A percentile compares a stretch with the other conserved stretches of the same genome.
These are phyloP conservation scores for Acrossocheilus wenchowensis DNA, from an alignment of 2,797 vertebrate species.

Conservation along the genomic window DNA sequence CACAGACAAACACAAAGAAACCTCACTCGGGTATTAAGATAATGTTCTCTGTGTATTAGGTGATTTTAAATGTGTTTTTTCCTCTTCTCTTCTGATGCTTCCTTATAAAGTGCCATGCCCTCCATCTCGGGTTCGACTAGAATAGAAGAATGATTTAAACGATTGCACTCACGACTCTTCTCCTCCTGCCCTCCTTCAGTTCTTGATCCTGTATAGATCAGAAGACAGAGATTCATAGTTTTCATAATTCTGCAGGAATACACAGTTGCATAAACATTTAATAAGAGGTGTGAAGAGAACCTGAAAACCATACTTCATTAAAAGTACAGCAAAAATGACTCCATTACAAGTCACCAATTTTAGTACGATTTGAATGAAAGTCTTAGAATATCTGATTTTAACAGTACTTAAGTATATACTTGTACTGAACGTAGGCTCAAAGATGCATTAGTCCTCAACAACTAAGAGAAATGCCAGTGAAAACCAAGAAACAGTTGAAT, in stretches of 20 bases:
- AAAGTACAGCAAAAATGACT: too few relatives aligned
- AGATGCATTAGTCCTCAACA: too few relatives aligned
- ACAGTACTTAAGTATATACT: too few relatives aligned
- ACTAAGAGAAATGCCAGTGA: too few relatives aligned
- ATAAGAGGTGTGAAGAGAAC: too few relatives aligned
- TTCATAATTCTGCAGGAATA: constrained; percentile 1
- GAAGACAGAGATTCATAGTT: neutral
- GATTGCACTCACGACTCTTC: constrained; percentile 72
- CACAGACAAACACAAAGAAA: constrained; percentile 63
- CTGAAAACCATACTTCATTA: too few relatives aligned
- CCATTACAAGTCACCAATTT: too few relatives aligned
- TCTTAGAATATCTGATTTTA: too few relatives aligned
- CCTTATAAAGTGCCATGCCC: constrained; percentile 75
- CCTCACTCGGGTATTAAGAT: constrained; percentile 82
- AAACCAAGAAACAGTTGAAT: too few relatives aligned
- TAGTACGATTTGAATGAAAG: too few relatives aligned
- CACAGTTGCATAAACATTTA: neutral
- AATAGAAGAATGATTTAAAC: constrained; percentile 75
- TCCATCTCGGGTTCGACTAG: constrained; percentile 65
- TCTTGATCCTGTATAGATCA: constrained; percentile 10
- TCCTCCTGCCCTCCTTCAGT: constrained; percentile 61
- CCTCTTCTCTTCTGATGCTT: constrained; percentile 59
- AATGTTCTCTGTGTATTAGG: constrained; percentile 43
- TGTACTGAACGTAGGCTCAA: too few relatives aligned
- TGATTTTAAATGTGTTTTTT: constrained; percentile 60